phyloP scores from a whole-genome alignment of 2,888 invertebrate species.

The Limnephilus rhombicus region DNA sequence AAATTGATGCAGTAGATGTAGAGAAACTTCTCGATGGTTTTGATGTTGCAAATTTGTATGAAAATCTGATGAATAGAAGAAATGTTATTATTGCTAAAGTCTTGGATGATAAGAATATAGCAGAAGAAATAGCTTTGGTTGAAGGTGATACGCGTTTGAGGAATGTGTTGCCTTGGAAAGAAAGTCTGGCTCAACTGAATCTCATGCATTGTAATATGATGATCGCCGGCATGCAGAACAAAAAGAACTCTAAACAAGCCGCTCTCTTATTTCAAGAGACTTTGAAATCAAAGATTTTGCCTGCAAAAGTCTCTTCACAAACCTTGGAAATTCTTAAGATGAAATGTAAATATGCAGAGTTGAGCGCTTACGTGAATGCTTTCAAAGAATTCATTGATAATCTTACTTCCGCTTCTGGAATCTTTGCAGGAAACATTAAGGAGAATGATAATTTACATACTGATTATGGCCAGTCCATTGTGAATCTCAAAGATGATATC shows the following conservation, averaged over 20 bases:
- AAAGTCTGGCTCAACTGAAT: conserved; percentile 48
- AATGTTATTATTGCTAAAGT: conserved; percentile 41
- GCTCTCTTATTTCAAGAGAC: conserved; percentile 36
- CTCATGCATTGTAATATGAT: conserved; percentile 51
- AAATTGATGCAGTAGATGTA: conserved; percentile 39
- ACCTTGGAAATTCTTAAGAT: conserved; percentile 44
- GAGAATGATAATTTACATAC: not conserved
- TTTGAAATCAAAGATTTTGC: conserved; percentile 38
- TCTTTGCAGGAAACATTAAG: conserved; percentile 40
- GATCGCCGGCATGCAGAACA: conserved; percentile 24
- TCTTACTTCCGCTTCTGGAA: conserved; percentile 37
- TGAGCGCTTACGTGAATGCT: conserved; percentile 35
- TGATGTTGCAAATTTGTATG: conserved; percentile 42
- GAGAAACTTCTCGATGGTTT: conserved; percentile 51
- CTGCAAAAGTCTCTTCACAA: conserved; percentile 7
- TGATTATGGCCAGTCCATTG: conserved; percentile 50
- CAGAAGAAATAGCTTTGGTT: conserved; percentile 32
- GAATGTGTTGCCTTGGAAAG: conserved; percentile 53
- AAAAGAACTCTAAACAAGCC: conserved; percentile 20
- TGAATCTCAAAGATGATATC: conserved; percentile 46
- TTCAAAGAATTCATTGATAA: conserved; percentile 49
- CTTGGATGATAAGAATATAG: conserved; percentile 27
- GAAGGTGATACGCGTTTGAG: conserved; percentile 23
- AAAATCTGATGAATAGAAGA: conserved; percentile 38
- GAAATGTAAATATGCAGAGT: conserved; percentile 53